phyloP scores from a whole-genome alignment of 2,888 invertebrate genomes.

The Melinaea marsaeus region DNA sequence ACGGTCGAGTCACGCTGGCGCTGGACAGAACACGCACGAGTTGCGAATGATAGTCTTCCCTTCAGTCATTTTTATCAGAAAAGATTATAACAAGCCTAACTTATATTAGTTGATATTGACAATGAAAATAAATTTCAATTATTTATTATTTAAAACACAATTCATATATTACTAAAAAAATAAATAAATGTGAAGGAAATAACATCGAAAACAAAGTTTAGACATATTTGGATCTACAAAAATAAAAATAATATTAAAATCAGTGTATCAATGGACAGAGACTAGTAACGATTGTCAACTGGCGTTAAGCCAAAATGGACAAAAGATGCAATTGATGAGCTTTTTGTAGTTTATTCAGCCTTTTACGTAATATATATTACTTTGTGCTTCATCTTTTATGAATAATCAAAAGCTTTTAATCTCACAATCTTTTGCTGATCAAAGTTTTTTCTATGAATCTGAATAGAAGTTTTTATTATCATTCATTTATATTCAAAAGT shows the following conservation, averaged over 20 bases:
- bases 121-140: neutral
- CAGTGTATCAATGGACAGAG: neutral
- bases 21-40: neutral
- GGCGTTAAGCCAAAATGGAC: neutral
- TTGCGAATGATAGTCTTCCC: slow-evolving; percentile 1
- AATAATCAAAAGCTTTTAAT: neutral
- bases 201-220: no score
- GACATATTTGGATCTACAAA: neutral
- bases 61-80: neutral
- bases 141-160: no score
- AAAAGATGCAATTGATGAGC: neutral
- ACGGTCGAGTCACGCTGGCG: neutral
- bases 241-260: neutral
- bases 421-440: no score
- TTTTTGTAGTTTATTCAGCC: neutral
- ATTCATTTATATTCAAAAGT: no score
- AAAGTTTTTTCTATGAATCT: no score
- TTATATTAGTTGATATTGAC: neutral
- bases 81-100: neutral
- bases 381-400: neutral
- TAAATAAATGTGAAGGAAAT: no score
- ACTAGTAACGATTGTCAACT: neutral
- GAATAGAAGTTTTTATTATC: no score
- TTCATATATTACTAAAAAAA: no score
- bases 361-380: neutral